Percentiles rank a stretch among this genome's conserved stretches.
phyloP scores from a whole-genome alignment of 23 tunicate species.

The Trididemnum miniatum region DNA sequence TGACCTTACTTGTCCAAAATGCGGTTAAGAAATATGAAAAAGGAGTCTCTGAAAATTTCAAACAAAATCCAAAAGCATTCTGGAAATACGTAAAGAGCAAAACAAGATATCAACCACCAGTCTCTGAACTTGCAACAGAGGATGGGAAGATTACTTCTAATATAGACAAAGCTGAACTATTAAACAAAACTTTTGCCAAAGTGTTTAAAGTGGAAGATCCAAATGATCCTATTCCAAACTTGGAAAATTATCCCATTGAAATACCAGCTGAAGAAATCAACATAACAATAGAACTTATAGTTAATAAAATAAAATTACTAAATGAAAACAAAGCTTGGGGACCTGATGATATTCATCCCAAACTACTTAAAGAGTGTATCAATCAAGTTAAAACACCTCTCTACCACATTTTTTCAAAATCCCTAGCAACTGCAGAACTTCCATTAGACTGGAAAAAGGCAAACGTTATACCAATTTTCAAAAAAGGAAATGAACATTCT shows the following conservation, averaged over 20 bases:
- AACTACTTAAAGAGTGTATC: background rate
- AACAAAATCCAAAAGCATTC: background rate
- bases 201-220: background rate
- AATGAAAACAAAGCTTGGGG: background rate
- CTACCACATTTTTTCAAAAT: background rate
- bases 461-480: background rate
- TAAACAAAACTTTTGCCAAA: background rate
- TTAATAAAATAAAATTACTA: background rate
- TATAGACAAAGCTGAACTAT: background rate
- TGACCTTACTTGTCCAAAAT: background rate
- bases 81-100: background rate
- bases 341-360: background rate
- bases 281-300: background rate
- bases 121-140: background rate
- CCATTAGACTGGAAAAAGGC: slow-evolving; percentile 11
- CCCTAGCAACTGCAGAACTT: background rate
- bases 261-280: background rate
- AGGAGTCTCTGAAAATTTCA: background rate
- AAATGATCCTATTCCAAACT: background rate
- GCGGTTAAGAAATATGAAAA: background rate
- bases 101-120: background rate
- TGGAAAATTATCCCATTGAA: background rate
- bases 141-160: background rate
- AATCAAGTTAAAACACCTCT: background rate
- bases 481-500: background rate